Percentiles rank a stretch among this genome's conserved stretches.
Conservation (phyloP, 2,797 vertebrate species). For the Platyrinchus mystaceus region DNA sequence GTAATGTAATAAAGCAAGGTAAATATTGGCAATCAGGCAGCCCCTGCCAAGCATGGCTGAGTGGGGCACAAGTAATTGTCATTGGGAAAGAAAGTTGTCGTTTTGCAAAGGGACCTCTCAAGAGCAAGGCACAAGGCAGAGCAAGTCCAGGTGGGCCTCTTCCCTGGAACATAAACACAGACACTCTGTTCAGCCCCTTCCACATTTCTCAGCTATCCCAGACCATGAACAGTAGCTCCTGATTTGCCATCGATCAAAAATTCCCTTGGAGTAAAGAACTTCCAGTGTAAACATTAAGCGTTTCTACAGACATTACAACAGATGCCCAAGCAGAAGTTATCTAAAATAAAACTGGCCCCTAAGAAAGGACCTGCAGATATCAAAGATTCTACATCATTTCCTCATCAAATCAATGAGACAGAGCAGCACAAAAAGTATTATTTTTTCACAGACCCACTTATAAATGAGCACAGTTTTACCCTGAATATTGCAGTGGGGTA, state of each 20-base stretch:
- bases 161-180: conserved; percentile 30
- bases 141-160: conserved; percentile 14
- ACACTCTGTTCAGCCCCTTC: not conserved
- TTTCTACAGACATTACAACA: not conserved
- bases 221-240: conserved; percentile 13
- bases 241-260: not conserved
- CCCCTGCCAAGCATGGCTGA: not conserved
- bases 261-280: not conserved
- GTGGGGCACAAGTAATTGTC: conserved; percentile 46
- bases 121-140: conserved; percentile 14
- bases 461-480: not conserved
- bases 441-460: not conserved
- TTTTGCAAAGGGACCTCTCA: conserved; percentile 52
- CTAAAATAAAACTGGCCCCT: not conserved
- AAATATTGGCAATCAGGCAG: conserved; percentile 64
- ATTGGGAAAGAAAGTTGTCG: conserved; percentile 31
- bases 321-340: not conserved
- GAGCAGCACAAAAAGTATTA: not conserved
- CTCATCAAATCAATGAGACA: not conserved
- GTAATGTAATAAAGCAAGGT: conserved; percentile 59
- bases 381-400: not conserved
- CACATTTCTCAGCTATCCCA: conserved; percentile 4
- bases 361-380: not conserved
- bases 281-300: not conserved
- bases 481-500: not conserved